Conservation (phyloP, 2,113 vertebrate species). For the Esox niger region DNA sequence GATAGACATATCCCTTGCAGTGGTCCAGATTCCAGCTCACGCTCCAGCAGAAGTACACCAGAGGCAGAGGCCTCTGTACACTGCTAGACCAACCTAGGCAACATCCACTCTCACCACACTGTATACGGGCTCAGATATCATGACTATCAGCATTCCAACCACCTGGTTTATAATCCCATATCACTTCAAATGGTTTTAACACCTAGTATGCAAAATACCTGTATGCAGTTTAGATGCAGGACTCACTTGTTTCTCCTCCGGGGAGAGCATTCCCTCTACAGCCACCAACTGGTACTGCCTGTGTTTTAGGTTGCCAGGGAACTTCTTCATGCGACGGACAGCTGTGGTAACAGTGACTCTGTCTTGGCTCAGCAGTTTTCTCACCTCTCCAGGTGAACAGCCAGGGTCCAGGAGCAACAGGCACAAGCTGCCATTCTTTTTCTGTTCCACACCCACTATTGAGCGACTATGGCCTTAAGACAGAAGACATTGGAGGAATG, state of each 20-base stretch:
- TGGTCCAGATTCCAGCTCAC: no score
- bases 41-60: no score
- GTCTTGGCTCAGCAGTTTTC: conserved; percentile 74
- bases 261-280: conserved; percentile 78
- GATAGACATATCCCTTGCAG: no score
- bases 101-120: no score
- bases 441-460: conserved; percentile 89
- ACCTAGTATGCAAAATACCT: background rate
- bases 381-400: conserved; percentile 76
- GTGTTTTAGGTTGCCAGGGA: conserved; percentile 80
- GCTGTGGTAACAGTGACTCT: conserved; percentile 49
- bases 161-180: no score
- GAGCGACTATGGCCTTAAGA: conserved; percentile 86
- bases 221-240: background rate
- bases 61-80: no score
- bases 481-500: background rate
- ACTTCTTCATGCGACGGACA: conserved; percentile 75
- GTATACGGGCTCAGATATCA: no score
- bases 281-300: conserved; percentile 90
- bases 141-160: no score
- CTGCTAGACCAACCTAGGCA: no score
- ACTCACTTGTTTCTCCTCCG: conserved; percentile 82
- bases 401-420: conserved; percentile 87
- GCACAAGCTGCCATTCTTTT: conserved; percentile 79
- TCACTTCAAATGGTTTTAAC: no score